phyloP scores from a whole-genome alignment of 2,888 invertebrate genomes.

The Steromphala cineraria region DNA sequence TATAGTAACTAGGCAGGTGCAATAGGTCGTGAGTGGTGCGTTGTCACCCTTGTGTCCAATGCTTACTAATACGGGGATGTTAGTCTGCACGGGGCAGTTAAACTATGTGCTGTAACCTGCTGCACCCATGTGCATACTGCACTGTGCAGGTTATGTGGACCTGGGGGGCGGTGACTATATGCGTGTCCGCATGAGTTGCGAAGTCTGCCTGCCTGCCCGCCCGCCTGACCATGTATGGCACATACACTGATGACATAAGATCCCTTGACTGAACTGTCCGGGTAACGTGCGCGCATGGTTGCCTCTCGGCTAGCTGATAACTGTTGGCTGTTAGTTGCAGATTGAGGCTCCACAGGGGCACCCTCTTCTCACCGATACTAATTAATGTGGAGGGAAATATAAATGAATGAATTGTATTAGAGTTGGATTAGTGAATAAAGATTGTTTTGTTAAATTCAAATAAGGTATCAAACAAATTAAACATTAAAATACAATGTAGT shows the following conservation, averaged over 20 bases:
- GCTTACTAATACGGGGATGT: neutral
- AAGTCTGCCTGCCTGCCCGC: neutral
- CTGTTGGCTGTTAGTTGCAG: neutral
- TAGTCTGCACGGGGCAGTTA: neutral
- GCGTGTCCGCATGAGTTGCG: neutral
- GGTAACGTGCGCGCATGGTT: neutral
- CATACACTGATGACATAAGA: conserved; percentile 1
- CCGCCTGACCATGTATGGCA: conserved; percentile 9
- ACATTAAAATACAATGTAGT: too few species aligned
- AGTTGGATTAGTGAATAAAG: too few species aligned
- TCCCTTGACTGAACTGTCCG: neutral
- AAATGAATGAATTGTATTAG: too few species aligned
- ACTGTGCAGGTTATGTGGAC: neutral
- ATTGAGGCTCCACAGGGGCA: too few species aligned
- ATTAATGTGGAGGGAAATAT: too few species aligned
- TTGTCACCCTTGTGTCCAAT: neutral
- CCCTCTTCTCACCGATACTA: too few species aligned
- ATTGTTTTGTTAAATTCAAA: too few species aligned
- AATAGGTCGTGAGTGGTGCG: neutral
- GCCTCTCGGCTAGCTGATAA: neutral
- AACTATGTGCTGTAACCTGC: neutral
- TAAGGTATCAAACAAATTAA: too few species aligned
- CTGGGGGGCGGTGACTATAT: neutral
- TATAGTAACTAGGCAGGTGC: neutral
- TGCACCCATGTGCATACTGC: conserved; percentile 6